Conservation (phyloP, 1,140 invertebrate genomes). For the Holotrichia oblita region DNA sequence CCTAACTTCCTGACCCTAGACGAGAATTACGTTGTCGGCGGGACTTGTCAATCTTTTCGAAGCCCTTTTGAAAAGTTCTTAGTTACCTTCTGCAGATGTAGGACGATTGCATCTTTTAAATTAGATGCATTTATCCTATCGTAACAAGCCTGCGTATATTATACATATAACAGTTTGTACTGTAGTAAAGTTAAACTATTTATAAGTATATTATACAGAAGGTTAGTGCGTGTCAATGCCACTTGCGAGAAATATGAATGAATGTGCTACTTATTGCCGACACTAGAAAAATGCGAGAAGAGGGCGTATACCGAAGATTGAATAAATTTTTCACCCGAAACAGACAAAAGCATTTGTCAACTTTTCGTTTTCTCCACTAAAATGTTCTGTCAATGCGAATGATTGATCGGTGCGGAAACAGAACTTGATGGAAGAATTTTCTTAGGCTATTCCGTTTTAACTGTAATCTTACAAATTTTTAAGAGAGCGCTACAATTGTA, state of each 20-base stretch:
- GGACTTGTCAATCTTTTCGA: too few species aligned
- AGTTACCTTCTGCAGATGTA: too few species aligned
- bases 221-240: too few species aligned
- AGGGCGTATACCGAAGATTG: not conserved
- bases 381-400: constrained; percentile 11
- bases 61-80: too few species aligned
- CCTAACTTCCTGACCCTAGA: too few species aligned
- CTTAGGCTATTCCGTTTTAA: constrained; percentile 6
- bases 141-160: too few species aligned
- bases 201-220: too few species aligned
- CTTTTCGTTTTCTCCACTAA: not conserved
- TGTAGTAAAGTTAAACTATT: too few species aligned
- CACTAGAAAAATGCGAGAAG: not conserved
- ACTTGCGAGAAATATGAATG: not conserved
- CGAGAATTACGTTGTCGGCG: too few species aligned
- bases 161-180: too few species aligned
- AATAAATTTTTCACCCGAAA: not conserved
- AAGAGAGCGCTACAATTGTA: not conserved
- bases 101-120: too few species aligned
- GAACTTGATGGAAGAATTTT: constrained; percentile 34
- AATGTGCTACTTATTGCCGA: not conserved
- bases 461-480: not conserved
- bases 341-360: constrained; percentile 30
- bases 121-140: too few species aligned
- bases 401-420: constrained; percentile 16